These are phyloP conservation scores for Lophotriccus pileatus DNA, from an alignment of 2,797 vertebrate species.

Conservation along the genomic window DNA sequence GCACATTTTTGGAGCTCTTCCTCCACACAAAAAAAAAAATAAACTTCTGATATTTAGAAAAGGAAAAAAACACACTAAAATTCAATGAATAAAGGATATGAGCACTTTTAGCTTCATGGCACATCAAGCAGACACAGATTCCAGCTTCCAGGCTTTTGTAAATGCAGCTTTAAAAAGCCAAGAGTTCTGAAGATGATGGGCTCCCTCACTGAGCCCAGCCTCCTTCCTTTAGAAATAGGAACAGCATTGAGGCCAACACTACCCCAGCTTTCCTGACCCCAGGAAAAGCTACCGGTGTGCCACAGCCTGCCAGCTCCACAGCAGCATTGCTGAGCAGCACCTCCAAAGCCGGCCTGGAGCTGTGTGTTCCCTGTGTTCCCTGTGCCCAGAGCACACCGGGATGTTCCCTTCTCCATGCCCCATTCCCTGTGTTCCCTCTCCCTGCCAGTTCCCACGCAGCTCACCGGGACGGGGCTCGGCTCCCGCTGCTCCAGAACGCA, in stretches of 20 bases:
- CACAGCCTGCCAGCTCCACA: background rate
- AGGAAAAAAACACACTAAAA: background rate
- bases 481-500: background rate
- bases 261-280: background rate
- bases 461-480: background rate
- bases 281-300: background rate
- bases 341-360: background rate
- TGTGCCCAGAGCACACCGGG: background rate
- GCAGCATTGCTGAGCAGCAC: fast-evolving
- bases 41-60: background rate
- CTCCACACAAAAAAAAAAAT: background rate
- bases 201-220: background rate
- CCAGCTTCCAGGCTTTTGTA: background rate
- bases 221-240: background rate
- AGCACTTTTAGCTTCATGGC: background rate
- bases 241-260: background rate
- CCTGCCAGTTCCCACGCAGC: fast-evolving
- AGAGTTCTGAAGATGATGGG: background rate
- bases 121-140: background rate
- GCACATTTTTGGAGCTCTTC: background rate
- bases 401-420: background rate
- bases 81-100: background rate
- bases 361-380: background rate
- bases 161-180: background rate
- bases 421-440: background rate